Conservation (phyloP, 2,113 vertebrate species). For the Psettodes erumei region DNA sequence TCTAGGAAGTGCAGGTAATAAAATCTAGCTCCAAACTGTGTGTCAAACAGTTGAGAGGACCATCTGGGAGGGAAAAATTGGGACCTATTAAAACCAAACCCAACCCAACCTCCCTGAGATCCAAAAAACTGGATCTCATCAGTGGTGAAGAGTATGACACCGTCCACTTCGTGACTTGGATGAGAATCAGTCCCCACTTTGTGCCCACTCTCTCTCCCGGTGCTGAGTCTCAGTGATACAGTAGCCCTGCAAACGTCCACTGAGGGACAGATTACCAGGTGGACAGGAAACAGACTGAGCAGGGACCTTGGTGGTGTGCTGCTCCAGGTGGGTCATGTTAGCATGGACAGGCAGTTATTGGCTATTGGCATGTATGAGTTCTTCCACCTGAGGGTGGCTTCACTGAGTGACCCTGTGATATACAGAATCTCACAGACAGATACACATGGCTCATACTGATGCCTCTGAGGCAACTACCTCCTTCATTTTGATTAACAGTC, state of each 20-base stretch:
- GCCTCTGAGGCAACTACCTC: neutral
- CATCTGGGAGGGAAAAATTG: conserved; percentile 32
- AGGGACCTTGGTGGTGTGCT: neutral
- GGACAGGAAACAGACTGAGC: conserved; percentile 9
- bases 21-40: conserved; percentile 14
- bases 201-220: conserved; percentile 17
- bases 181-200: conserved; percentile 37
- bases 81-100: conserved; percentile 12
- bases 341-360: conserved; percentile 8
- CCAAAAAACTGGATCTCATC: conserved; percentile 28
- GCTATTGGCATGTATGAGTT: neutral
- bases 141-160: neutral
- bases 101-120: conserved; percentile 16
- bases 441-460: neutral
- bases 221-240: conserved; percentile 25
- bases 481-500: neutral
- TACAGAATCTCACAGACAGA: neutral
- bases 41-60: conserved; percentile 27
- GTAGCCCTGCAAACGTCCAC: conserved; percentile 4
- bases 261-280: neutral
- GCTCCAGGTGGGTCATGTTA: conserved; percentile 21
- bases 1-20: conserved; percentile 4
- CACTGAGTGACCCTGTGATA: neutral
- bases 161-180: conserved; percentile 25
- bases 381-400: conserved; percentile 10